These are phyloP conservation scores for Dipodomys stephensi DNA, from an alignment of 2,113 vertebrate genomes.

Conservation along the genomic window DNA sequence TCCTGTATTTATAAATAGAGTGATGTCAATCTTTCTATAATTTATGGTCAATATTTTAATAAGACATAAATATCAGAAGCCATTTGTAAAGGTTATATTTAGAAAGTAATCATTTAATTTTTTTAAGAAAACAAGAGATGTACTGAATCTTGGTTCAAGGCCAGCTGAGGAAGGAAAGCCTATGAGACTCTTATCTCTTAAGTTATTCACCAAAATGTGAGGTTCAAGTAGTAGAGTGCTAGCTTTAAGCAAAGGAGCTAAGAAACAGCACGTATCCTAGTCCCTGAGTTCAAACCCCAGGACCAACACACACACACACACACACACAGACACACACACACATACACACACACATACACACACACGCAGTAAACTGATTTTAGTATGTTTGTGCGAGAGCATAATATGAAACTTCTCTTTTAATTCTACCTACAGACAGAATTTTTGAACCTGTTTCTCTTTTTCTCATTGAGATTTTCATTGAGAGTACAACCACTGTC, in stretches of 20 bases:
- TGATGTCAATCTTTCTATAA: conserved; percentile 17
- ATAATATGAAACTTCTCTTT: not conserved
- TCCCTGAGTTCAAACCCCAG: too few relatives aligned
- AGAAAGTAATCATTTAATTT: not conserved
- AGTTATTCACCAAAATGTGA: too few relatives aligned
- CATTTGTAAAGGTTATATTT: not conserved
- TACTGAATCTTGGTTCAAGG: too few relatives aligned
- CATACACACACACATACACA: too few relatives aligned
- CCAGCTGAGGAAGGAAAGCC: too few relatives aligned
- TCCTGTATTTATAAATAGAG: not conserved
- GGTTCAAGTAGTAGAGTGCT: too few relatives aligned
- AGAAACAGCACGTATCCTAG: too few relatives aligned
- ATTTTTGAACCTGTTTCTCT: not conserved
- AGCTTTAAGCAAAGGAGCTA: too few relatives aligned
- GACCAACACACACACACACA: too few relatives aligned
- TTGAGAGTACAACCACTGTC: not conserved
- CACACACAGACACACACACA: too few relatives aligned
- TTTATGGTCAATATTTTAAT: conserved; percentile 45
- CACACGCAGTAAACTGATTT: not conserved
- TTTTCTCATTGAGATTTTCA: not conserved
- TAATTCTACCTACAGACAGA: not conserved
- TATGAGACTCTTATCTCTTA: too few relatives aligned
- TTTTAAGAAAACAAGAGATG: not conserved
- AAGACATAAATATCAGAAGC: conserved; percentile 14
- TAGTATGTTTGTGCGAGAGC: not conserved